These are phyloP conservation scores for Stenopsyche tienmushanensis DNA, from an alignment of 1,140 invertebrate species.

Conservation along the genomic window DNA sequence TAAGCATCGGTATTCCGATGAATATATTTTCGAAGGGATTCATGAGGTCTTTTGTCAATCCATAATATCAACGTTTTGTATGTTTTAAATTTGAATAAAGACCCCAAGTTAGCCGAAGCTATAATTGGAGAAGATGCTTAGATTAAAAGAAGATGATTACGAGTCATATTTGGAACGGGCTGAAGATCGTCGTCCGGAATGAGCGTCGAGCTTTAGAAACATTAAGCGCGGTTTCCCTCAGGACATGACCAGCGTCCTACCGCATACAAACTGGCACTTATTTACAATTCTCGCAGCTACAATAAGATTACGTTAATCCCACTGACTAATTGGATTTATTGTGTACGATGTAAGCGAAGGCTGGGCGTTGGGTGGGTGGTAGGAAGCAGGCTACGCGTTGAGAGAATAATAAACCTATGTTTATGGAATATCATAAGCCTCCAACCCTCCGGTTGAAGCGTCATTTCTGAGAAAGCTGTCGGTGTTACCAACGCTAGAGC, in stretches of 20 bases:
- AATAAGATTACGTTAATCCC: conserved; percentile 32
- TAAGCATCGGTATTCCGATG: no score
- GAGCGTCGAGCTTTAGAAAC: no score
- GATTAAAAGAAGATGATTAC: no score
- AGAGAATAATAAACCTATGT: conserved; percentile 25
- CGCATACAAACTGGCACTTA: conserved; percentile 17
- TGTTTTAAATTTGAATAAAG: no score
- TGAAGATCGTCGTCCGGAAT: no score
- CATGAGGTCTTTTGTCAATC: no score
- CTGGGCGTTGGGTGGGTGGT: neutral
- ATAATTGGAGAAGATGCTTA: no score
- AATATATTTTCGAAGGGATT: no score
- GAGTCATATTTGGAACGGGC: no score
- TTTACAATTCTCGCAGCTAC: conserved; percentile 31
- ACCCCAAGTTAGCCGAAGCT: no score
- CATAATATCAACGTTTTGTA: no score
- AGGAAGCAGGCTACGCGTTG: neutral
- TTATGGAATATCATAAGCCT: conserved; percentile 24
- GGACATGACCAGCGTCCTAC: neutral
- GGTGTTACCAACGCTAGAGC: neutral
- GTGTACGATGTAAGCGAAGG: conserved; percentile 24
- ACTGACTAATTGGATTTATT: conserved; percentile 30
- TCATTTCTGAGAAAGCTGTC: neutral
- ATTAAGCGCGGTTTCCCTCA: neutral
- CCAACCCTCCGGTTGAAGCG: no score